Percentiles rank a stretch among this genome's conserved stretches.
Conservation (phyloP, 2,113 vertebrate species). For the Dipodomys merriami region DNA sequence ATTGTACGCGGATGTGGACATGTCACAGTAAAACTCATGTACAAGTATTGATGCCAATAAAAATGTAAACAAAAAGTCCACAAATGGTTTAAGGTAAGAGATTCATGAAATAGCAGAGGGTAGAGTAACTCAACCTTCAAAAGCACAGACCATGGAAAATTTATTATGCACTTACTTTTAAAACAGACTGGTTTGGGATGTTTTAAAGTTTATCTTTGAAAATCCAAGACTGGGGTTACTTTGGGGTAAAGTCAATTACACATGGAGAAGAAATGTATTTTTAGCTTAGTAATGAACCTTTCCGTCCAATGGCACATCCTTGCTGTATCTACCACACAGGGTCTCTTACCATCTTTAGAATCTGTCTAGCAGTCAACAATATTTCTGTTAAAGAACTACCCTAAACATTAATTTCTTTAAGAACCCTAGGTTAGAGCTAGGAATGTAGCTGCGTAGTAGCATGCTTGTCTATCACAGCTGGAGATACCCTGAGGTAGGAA, state of each 20-base stretch:
- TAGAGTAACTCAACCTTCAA: neutral
- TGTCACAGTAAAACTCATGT: too few relatives aligned
- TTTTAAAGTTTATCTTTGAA: constrained; percentile 57
- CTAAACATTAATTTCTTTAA: constrained; percentile 12
- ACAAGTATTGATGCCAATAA: neutral
- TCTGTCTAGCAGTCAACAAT: neutral
- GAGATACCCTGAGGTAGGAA: too few relatives aligned
- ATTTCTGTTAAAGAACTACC: neutral
- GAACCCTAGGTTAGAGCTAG: neutral
- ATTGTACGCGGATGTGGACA: too few relatives aligned
- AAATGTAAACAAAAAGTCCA: neutral
- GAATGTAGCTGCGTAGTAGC: neutral
- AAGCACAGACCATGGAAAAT: neutral
- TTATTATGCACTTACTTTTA: neutral
- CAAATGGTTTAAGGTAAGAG: neutral
- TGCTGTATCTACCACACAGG: neutral
- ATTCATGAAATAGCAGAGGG: neutral
- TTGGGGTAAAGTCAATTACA: constrained; percentile 22
- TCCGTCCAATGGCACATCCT: neutral
- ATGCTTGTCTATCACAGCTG: neutral
- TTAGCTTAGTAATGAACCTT: constrained; percentile 4
- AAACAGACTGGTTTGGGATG: neutral
- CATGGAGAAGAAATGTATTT: neutral
- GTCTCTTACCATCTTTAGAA: neutral
- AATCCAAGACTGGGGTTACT: neutral